Base-by-base conservation (phyloP, 1,140 invertebrate genomes). In the Drosophila oshimai region DNA sequence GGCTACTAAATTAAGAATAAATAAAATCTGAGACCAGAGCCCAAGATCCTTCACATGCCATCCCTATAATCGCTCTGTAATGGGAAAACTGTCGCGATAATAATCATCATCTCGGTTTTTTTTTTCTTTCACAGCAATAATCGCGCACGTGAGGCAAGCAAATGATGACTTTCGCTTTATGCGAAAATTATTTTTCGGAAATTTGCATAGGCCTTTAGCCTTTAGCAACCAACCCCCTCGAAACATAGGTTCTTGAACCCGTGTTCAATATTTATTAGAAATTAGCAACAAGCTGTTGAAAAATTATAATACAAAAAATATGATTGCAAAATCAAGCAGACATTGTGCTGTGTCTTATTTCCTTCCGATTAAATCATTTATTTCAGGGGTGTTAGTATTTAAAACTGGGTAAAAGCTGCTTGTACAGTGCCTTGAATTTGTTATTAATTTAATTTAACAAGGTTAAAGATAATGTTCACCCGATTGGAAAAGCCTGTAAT, bases 211-310 rank as follows among this genome's bases (percentile, higher is more conserved):
- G 5, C 3, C 17, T 2, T 0, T 9, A 39, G 15, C n/a, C n/a
- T n/a, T n/a, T n/a, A n/a, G n/a, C n/a, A n/a, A n/a, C n/a, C 70
- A 44, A 67, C 71, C 70, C 70, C 15, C 15, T 6, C 9, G 22
- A 33, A 58, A 22, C 9, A 46, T 10, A 10, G 7, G n/a, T 20
- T 41, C 45, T 71, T 58, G 9, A 31, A 36, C 22, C 36, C 44
- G 60, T 36, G 34, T 60, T 74, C 70, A 84, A 84, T 84, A 70
- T 87, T 84, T 84, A 74, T 87, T 70, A 74, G 70, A 77, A 87
- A 77, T 87, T 87, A 74, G 64, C 77, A 87, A 87, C 76, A 87
- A 68, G 81, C 81, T 87, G 81, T 75, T 80, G 54, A 62, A 60
- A 74, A 68, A 65, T 78, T 45, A 74, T 36, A 36, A 36, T 64